Conservation (phyloP, 2,888 invertebrate species). For the Mylabris sibirica region DNA sequence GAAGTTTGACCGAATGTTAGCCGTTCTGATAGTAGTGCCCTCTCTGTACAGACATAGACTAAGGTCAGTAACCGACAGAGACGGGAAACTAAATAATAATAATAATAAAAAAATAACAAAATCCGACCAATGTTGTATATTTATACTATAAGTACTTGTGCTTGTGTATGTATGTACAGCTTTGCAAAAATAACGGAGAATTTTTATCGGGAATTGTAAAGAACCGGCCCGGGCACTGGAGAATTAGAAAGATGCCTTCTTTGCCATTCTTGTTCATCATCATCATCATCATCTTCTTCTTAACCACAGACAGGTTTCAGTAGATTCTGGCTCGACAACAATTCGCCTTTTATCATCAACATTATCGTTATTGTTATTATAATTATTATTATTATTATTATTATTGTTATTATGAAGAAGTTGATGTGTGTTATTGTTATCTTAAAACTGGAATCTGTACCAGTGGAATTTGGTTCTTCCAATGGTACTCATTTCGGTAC, state of each 20-base stretch:
- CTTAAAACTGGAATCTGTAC: not conserved
- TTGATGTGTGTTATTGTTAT: not conserved
- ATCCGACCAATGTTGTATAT: constrained; percentile 52
- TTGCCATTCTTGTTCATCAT: constrained; percentile 16
- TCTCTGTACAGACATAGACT: constrained; percentile 51
- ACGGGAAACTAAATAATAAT: constrained; percentile 55
- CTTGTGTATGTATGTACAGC: constrained; percentile 29
- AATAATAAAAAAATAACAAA: constrained; percentile 56
- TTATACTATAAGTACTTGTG: not conserved
- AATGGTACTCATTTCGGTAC: not conserved
- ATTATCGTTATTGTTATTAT: not conserved
- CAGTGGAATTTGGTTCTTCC: not conserved
- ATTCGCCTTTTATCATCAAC: not conserved
- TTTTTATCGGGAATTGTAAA: constrained; percentile 60
- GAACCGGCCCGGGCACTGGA: constrained; percentile 54
- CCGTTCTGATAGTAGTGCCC: constrained; percentile 49
- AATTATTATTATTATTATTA: not conserved
- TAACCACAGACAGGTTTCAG: not conserved
- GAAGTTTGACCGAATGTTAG: constrained; percentile 40
- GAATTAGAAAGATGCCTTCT: constrained; percentile 48
- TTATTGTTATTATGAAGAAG: not conserved
- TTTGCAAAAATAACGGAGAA: constrained; percentile 62
- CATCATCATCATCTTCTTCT: constrained; percentile 7
- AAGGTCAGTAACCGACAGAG: constrained; percentile 56
- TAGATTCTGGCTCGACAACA: not conserved